Evolutionary conservation across 2,888 invertebrate genomes (phyloP).

Genomic region (Acrobasis consociella): DNA sequence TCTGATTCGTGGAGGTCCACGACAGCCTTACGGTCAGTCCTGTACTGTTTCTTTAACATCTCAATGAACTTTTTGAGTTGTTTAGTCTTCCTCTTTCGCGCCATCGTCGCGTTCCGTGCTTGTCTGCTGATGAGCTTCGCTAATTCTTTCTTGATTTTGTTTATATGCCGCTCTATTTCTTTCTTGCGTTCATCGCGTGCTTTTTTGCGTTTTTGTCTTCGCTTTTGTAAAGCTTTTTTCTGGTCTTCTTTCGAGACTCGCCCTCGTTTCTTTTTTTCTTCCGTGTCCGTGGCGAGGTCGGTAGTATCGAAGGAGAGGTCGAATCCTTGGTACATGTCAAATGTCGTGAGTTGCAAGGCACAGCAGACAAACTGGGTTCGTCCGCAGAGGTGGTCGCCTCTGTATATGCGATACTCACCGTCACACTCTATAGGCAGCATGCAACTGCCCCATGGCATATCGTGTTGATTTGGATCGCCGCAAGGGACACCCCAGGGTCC

Average conservation of each 20-base stretch:
- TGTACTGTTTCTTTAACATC: conserved; percentile 59
- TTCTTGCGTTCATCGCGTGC: conserved; percentile 51
- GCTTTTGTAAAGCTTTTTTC: conserved; percentile 32
- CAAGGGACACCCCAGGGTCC: conserved; percentile 67
- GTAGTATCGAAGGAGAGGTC: conserved; percentile 63
- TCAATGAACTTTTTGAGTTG: conserved; percentile 64
- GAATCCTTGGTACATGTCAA: conserved; percentile 67
- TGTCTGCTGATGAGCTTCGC: conserved; percentile 53
- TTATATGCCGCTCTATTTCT: conserved; percentile 56
- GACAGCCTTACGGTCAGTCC: conserved; percentile 56
- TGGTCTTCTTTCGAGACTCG: conserved; percentile 40
- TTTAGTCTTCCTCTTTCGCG: conserved; percentile 59
- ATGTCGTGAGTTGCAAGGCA: conserved; percentile 54
- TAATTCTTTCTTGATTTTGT: conserved; percentile 57
- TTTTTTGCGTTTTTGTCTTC: conserved; percentile 41
- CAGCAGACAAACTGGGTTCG: conserved; percentile 66
- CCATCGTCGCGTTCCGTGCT: conserved; percentile 56
- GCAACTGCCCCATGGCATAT: conserved; percentile 71
- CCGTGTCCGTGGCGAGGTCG: conserved; percentile 53
- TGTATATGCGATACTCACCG: conserved; percentile 61
- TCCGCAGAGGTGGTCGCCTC: conserved; percentile 69
- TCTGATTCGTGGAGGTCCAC: conserved; percentile 57
- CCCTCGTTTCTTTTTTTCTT: conserved; percentile 44
- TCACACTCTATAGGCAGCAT: conserved; percentile 64
- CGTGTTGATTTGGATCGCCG: conserved; percentile 68